A percentile compares a stretch with the other conserved stretches of the same genome.
Evolutionary conservation across 1,140 invertebrate genomes (phyloP).

Genomic region (Adelges cooleyi): DNA sequence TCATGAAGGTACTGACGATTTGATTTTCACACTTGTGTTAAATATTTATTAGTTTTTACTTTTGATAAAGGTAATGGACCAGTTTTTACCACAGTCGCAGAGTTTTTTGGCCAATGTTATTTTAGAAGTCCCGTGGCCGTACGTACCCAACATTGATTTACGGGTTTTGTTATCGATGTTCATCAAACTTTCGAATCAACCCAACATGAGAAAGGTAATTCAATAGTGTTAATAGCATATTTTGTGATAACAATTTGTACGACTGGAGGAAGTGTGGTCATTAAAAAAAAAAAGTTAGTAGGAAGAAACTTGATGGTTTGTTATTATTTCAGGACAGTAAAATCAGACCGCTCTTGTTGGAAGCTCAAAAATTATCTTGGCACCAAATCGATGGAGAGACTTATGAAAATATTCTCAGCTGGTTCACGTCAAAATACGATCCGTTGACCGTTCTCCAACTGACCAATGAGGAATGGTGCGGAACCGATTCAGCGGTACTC

Average conservation of each 20-base stretch:
- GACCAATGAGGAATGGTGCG: slow-evolving; percentile 40
- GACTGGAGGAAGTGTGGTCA: no score
- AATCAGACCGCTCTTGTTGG: slow-evolving; percentile 45
- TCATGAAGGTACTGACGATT: slow-evolving; percentile 49
- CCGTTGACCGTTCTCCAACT: slow-evolving; percentile 51
- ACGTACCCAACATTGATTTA: slow-evolving; percentile 19
- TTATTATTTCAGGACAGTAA: slow-evolving; percentile 42
- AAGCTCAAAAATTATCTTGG: slow-evolving; percentile 58
- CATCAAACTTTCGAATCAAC: slow-evolving; percentile 58
- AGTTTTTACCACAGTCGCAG: slow-evolving; percentile 58
- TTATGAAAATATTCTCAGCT: slow-evolving; percentile 58
- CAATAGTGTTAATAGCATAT: no score
- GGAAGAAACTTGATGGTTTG: no score
- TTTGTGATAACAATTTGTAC: no score
- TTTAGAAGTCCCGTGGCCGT: slow-evolving; percentile 47
- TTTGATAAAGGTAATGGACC: slow-evolving; percentile 44
- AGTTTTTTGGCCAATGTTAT: slow-evolving; percentile 59
- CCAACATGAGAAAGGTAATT: slow-evolving; percentile 50
- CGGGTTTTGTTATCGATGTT: slow-evolving; percentile 49
- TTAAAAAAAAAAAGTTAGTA: no score
- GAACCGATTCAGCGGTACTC: slow-evolving; percentile 43
- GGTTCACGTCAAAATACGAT: slow-evolving; percentile 66
- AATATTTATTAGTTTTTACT: not conserved
- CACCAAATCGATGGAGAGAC: slow-evolving; percentile 50
- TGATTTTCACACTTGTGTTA: not conserved